These are phyloP conservation scores for Mola mola DNA, from an alignment of 2,113 vertebrate species.

Conservation along the genomic window DNA sequence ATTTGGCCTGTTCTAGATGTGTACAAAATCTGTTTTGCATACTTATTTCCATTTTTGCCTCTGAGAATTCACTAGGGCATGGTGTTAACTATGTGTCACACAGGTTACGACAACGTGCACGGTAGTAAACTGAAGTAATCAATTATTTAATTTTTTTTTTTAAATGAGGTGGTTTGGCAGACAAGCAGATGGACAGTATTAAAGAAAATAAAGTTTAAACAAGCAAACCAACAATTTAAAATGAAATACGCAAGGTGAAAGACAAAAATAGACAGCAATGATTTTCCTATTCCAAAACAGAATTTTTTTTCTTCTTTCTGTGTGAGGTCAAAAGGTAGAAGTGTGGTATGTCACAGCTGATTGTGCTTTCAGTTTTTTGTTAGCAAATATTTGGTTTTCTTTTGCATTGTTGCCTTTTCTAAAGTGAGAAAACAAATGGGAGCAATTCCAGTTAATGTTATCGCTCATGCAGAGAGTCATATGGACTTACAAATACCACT, in stretches of 20 bases:
- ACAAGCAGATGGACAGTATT: neutral
- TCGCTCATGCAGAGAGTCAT: neutral
- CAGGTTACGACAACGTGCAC: too few species aligned
- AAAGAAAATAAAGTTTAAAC: neutral
- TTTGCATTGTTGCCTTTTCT: neutral
- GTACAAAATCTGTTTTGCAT: slow-evolving; percentile 46
- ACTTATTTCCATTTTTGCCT: slow-evolving; percentile 40
- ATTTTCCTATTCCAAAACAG: neutral
- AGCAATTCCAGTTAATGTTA: neutral
- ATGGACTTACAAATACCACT: neutral
- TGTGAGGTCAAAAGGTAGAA: neutral
- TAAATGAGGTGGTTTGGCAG: neutral
- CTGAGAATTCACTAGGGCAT: neutral
- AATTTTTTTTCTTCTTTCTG: neutral
- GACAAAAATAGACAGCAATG: neutral
- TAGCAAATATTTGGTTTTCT: neutral
- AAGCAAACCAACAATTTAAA: neutral
- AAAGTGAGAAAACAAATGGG: neutral
- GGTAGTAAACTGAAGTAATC: too few species aligned
- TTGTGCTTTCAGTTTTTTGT: neutral
- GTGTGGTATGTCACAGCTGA: slow-evolving; percentile 27
- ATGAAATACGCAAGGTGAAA: neutral
- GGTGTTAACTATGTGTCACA: too few species aligned
- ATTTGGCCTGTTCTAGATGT: too few species aligned
- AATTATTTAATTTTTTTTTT: too few species aligned